phyloP scores from a whole-genome alignment of 2,113 vertebrate species.

The Sclerurus mexicanus region DNA sequence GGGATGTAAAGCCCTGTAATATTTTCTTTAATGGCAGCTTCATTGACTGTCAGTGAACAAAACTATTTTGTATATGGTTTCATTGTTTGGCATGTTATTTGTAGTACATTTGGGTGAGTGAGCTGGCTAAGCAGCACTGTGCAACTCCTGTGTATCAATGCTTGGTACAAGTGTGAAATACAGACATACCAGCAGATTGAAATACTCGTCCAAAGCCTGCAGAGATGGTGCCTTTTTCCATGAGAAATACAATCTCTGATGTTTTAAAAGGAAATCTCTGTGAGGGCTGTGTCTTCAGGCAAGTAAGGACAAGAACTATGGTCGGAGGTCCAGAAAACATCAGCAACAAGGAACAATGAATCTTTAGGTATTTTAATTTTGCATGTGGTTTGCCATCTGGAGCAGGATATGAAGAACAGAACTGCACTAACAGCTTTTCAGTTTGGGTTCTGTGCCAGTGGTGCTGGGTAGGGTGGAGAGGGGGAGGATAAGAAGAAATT shows the following conservation, averaged over 20 bases:
- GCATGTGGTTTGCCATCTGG: not conserved
- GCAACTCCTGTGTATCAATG: rapidly evolving
- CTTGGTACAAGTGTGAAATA: not conserved
- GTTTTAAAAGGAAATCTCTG: not conserved
- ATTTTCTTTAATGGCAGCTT: not conserved
- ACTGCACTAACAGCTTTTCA: not conserved
- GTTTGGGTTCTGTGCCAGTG: not conserved
- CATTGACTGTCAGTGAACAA: not conserved
- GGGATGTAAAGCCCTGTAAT: not conserved
- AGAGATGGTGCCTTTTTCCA: not conserved
- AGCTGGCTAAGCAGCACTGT: not conserved
- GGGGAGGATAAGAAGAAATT: not conserved
- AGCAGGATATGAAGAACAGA: not conserved
- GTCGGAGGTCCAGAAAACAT: not conserved
- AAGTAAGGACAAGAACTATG: not conserved
- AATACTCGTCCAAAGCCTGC: not conserved
- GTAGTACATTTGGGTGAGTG: too few relatives aligned
- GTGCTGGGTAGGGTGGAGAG: not conserved
- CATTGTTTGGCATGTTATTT: rapidly evolving
- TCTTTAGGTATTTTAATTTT: not conserved
- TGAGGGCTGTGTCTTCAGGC: not conserved
- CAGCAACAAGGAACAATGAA: not conserved
- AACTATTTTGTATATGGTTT: not conserved
- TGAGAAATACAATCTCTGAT: not conserved
- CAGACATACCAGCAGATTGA: not conserved